Base-by-base conservation (phyloP, 30 jellyfish, hydroid and myxozoan species). In the Morbakka virulenta region DNA sequence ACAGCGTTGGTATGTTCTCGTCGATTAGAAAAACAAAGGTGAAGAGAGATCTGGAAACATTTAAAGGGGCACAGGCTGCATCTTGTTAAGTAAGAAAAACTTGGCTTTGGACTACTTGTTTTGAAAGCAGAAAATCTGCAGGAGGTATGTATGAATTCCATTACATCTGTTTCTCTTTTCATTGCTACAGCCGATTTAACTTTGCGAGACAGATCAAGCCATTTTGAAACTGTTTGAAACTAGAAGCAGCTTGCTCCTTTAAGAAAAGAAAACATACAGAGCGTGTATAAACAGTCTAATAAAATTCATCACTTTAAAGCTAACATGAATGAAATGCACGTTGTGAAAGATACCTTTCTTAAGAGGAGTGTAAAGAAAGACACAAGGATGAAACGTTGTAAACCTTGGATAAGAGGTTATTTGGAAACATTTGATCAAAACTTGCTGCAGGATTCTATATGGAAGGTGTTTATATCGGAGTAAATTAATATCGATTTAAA, bases 361-460 rank as follows among this genome's bases (percentile, higher is more conserved):
- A 36, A 34, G 14, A 68, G 63, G 27, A 57, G 77, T 76, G 69
- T 53, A 70, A 61, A 76, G 79, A 52, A 76, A 0, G 77, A 74
- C 77, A 50, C 85, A 67, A 74, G 75, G 35, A 74, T 52, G 66
- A 53, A 52, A 53, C 85, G 85, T 74, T 74, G 76, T 52, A 50
- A 74, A 26, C 65, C 77, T 74, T 74, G 77, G 31, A 64, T 66
- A 4, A 53, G 85, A 74, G 85, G 52, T 74, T 65, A 74, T 74
- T 74, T 74, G 64, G 76, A 74, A 74, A 76, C 76, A 74, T 74
- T 32, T 53, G 85, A 74, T 76, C 85, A 74, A 30, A 50, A 74
- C 76, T 52, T 74, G 85, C 61, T 74, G 85, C 76, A 50, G 61
- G 77, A 76, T 1, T 74, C 85, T 12, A 53, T 52, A 74, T 74